Evolutionary conservation across 2,888 invertebrate species (phyloP), one percentile per base, ranked within the genome.

Genomic region (Graphium colonna): DNA sequence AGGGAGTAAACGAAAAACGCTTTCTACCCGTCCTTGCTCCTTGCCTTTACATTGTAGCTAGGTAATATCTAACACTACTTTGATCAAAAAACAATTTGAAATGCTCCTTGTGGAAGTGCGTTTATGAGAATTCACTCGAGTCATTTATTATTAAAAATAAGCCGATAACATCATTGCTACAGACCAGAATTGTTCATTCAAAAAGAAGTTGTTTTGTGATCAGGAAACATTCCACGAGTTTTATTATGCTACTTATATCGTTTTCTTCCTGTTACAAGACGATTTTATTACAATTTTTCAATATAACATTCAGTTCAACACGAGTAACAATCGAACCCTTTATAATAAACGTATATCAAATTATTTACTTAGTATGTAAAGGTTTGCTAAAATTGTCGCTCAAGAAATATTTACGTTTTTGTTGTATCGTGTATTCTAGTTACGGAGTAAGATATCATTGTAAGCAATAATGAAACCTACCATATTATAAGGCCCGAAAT

Each of bases 11-110:
- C 77, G 73, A 82, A 76, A 82, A 80, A 82, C 80, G 86, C 87
- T 88, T 86, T 85, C 79, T 81, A 84, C 88, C 88, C 88, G 88
- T 88, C 88, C 88, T 88, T 81, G 79, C 83, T 84, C 85, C 86
- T 87, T 84, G 88, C 87, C 87, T 87, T 86, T 83, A 83, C 86
- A 79, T 79, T 80, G 79, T 85, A 84, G 82, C 77, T 85, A 86
- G 80, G 78, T 84, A 79, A 79, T 77, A 73, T 78, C 72, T 73
- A 72, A 73, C 76, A 73, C 75, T 74, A 70, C 75, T 76, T 65
- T 71, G 75, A 71, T 75, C 69, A 70, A 69, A 21, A 65, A 64
- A 62, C 70, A 64, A 66, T 69, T 67, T 65, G 63, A 64, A 64
- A 68, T 75, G 66, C 79, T 78, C 77, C 75, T 77, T 73, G 73